Evolutionary conservation across 2,888 invertebrate species (phyloP), one percentile per base, ranked within the genome.

Genomic region (Eristalinus aeneus): DNA sequence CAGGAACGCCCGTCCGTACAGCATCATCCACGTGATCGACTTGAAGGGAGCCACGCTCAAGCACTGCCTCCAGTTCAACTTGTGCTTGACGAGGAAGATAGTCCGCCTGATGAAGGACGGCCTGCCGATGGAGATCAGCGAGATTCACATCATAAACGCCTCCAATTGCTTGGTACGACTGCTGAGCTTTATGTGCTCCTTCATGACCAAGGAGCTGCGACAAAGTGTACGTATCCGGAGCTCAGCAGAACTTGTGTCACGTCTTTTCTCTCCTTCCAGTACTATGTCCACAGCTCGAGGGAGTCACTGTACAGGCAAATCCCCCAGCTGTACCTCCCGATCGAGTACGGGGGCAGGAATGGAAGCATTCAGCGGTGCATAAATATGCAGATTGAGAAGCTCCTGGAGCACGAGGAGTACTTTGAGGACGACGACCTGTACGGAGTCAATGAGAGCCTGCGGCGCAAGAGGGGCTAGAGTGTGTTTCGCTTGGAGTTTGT

Each of bases 341-440:
- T 60, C n/a, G 78, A 78, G 58, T 78, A 78, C 53, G 78, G 78
- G 5, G 78, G 78, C 8, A 65, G 60, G 53, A 78, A 78, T 65
- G 78, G 78, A 9, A 65, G 34, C 27, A 60, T 78, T 22, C 20
- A 53, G 20, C 34, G 12, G 1, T 34, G 34, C 34, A 60, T 60
- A 20, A 31, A 36, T 0, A 58, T 6, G 12, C 78, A 78, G 53
- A 60, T 67, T 1, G 60, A 64, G 10, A 58, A 27, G 5, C 46
- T 78, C 6, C 1, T 72, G 11, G 54, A 67, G n/a, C 72, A 72
- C n/a, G 20, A 65, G 20, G 9, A n/a, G 5, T 78, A 78, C 34
- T 78, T 78, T 9, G 53, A 72, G 11, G 36, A 78, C 2, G 78
- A 78, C n/a, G 12, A 53, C 2, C 10, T 36, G 20, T 78, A 67